phyloP scores from a whole-genome alignment of 1,140 invertebrate genomes.

The Ceratoteleas bidentatus region DNA sequence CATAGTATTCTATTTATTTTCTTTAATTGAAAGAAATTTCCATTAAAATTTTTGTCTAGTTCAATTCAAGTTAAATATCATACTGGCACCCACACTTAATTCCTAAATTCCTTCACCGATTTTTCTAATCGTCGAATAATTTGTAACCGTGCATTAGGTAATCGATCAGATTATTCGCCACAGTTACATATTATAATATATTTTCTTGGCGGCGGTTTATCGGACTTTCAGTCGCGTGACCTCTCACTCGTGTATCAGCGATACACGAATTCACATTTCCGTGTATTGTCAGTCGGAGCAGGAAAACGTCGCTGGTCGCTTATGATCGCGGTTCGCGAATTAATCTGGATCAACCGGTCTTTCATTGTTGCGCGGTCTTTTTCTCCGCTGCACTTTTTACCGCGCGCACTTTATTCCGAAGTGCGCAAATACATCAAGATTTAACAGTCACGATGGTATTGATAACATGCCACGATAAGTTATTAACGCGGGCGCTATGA shows the following conservation, averaged over 20 bases:
- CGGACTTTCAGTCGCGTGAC: slow-evolving; percentile 22
- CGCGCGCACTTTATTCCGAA: slow-evolving; percentile 36
- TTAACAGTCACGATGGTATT: slow-evolving; percentile 54
- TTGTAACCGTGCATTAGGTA: slow-evolving; percentile 10
- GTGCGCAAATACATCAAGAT: slow-evolving; percentile 62
- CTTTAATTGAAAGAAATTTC: no score
- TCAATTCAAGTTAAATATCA: no score
- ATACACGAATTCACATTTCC: slow-evolving; percentile 52
- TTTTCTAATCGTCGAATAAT: slow-evolving; percentile 9
- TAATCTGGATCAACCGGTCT: slow-evolving; percentile 61
- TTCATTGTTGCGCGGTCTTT: slow-evolving; percentile 39
- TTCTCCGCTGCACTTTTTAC: slow-evolving; percentile 40
- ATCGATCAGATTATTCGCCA: slow-evolving; percentile 30
- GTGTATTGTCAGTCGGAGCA: slow-evolving; percentile 39
- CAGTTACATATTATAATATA: slow-evolving; percentile 49
- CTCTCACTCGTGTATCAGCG: slow-evolving; percentile 39
- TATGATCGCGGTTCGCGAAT: slow-evolving; percentile 46
- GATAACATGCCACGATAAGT: slow-evolving; percentile 54
- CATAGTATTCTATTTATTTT: no score
- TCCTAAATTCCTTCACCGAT: not conserved
- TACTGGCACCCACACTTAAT: no score
- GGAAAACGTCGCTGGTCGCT: slow-evolving; percentile 48
- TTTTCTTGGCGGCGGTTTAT: slow-evolving; percentile 21
- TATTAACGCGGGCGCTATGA: slow-evolving; percentile 48
- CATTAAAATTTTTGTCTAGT: no score